Base-by-base conservation (phyloP, 1,140 invertebrate species). In the Planococcus citri region DNA sequence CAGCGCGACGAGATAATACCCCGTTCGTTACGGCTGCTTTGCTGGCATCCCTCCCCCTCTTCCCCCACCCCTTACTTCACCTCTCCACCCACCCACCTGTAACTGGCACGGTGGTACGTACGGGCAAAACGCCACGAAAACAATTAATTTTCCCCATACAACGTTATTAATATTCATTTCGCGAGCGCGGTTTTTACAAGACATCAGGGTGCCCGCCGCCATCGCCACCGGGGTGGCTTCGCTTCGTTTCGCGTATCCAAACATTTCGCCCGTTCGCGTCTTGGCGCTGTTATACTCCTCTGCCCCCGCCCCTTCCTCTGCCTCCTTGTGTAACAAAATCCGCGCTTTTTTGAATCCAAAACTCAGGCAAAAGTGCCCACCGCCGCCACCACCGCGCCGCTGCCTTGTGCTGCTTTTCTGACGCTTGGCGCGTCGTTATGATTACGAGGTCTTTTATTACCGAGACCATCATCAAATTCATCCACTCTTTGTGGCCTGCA, bases 81-180 rank as follows among this genome's bases (percentile, higher is more conserved):
- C n/a, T n/a, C n/a, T n/a, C n/a, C n/a, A n/a, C n/a, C n/a, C n/a
- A n/a, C n/a, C n/a, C n/a, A n/a, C n/a, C n/a, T n/a, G n/a, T n/a
- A n/a, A n/a, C n/a, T n/a, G n/a, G n/a, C n/a, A n/a, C n/a, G n/a
- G n/a, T n/a, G n/a, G 41, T 51, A 6, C 33, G 33, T 37, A 37
- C 33, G 33, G 33, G 33, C 10, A n/a, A 51, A 51, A 20, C 41
- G 17, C 41, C 41, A 20, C 41, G 41, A 51, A 51, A 51, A 51
- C 41, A 51, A 51, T 51, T 51, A 51, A 51, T 51, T 51, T 51
- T 51, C 41, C 41, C 41, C 41, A 51, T 51, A 51, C 41, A 51
- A 51, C 41, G 41, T 51, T 51, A 51, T 51, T 51, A 51, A 51
- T 51, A 51, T 51, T 51, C 6, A 51, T 51, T 51, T 51, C 41